Percentiles rank a stretch among this genome's conserved stretches.
Evolutionary conservation across 92 coral and sea anemone species (phyloP).

Genomic region (Palythoa heliodiscus): DNA sequence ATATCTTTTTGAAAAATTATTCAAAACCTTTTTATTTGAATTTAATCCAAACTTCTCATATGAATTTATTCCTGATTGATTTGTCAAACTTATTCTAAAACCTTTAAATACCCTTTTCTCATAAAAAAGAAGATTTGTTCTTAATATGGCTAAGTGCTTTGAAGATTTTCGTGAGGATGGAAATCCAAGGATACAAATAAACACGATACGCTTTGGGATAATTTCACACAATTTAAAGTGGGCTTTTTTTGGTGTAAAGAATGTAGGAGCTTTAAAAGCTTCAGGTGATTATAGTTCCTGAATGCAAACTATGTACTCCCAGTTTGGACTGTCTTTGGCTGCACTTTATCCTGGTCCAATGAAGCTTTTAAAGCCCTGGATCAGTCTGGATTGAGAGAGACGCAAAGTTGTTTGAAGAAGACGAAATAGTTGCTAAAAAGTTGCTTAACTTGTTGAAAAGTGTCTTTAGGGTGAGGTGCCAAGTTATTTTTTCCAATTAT

Average conservation of each 20-base stretch:
- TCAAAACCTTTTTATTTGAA: background rate
- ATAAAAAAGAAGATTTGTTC: background rate
- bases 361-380: too few relatives aligned
- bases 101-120: background rate
- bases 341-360: too few relatives aligned
- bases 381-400: too few relatives aligned
- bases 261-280: background rate
- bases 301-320: background rate
- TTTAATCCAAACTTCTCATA: background rate
- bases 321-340: background rate
- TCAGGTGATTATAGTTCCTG: background rate
- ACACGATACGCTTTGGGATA: background rate
- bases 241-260: background rate
- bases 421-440: too few relatives aligned
- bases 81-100: too few relatives aligned
- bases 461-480: too few relatives aligned
- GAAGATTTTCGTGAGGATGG: background rate
- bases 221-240: background rate
- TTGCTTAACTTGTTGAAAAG: too few relatives aligned
- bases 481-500: too few relatives aligned
- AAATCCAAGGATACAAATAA: background rate
- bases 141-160: background rate
- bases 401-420: too few relatives aligned
- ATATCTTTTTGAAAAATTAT: background rate
- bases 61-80: background rate